phyloP scores from a whole-genome alignment of 2,888 invertebrate species.

The Belgica antarctica region DNA sequence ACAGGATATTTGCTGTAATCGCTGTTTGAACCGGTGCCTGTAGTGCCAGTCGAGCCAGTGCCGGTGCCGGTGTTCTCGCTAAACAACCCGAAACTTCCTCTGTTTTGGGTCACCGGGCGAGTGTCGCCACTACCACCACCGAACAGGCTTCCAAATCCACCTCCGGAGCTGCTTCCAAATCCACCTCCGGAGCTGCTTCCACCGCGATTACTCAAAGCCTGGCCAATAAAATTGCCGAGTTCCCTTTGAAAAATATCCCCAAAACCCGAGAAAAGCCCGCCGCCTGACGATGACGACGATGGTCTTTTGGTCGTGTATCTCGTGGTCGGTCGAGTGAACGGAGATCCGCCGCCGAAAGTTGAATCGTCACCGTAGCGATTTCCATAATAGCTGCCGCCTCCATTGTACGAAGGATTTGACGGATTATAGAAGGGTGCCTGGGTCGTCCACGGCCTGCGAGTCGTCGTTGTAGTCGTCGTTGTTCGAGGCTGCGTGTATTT shows the following conservation, averaged over 20 bases:
- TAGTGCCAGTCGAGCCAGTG: background rate
- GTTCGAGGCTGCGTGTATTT: background rate
- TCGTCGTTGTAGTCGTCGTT: slow-evolving; percentile 13
- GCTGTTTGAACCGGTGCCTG: background rate
- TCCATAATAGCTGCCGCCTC: slow-evolving; percentile 34
- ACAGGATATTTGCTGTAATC: slow-evolving; percentile 15
- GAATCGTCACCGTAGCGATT: slow-evolving; percentile 40
- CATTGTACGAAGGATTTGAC: slow-evolving; percentile 30
- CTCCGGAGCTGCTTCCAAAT: background rate
- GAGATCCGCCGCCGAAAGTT: slow-evolving; percentile 7
- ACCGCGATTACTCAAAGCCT: slow-evolving; percentile 31
- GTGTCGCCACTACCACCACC: slow-evolving; percentile 36
- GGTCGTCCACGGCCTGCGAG: slow-evolving; percentile 36
- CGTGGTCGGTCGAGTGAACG: slow-evolving; percentile 1
- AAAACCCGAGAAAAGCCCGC: slow-evolving; percentile 31
- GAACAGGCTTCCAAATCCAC: slow-evolving; percentile 31
- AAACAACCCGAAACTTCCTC: slow-evolving; percentile 5
- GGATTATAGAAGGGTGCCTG: slow-evolving; percentile 38
- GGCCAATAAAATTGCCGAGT: slow-evolving; percentile 10
- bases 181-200: background rate
- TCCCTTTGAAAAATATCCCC: slow-evolving; percentile 16
- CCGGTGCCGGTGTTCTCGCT: slow-evolving; percentile 17
- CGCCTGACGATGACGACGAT: slow-evolving; percentile 30
- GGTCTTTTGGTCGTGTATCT: slow-evolving; percentile 33
- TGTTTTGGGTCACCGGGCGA: slow-evolving; percentile 39